phyloP scores from a whole-genome alignment of 2,888 invertebrate genomes.

The Spilarctia lutea region DNA sequence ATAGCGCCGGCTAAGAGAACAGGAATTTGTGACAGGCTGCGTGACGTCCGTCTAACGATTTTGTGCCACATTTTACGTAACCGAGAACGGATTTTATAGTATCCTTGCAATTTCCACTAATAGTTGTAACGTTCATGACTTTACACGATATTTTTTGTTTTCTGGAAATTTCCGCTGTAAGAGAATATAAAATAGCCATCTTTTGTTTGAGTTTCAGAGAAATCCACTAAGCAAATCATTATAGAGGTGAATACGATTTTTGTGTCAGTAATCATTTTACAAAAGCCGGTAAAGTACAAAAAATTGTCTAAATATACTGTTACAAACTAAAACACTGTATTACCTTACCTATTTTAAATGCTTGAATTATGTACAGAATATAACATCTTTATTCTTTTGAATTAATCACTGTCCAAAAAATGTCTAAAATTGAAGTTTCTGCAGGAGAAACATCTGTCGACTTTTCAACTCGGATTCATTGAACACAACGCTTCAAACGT shows the following conservation, averaged over 20 bases:
- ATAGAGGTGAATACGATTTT: not conserved
- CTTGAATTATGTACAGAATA: slow-evolving; percentile 36
- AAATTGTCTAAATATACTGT: not conserved
- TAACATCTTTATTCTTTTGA: slow-evolving; percentile 28
- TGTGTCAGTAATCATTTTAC: not conserved
- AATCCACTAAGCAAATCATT: not conserved
- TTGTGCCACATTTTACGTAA: slow-evolving; percentile 71
- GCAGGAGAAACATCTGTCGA: slow-evolving; percentile 61
- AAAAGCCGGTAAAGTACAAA: not conserved
- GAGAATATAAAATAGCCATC: too few species aligned
- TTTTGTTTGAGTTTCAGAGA: not conserved
- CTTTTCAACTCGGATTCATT: slow-evolving; percentile 58
- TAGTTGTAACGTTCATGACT: slow-evolving; percentile 35
- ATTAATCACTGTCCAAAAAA: slow-evolving; percentile 53
- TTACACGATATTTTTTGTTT: not conserved
- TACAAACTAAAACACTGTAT: not conserved
- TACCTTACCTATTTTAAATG: not conserved
- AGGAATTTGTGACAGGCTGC: slow-evolving; percentile 78
- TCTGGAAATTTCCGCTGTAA: too few species aligned
- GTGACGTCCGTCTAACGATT: slow-evolving; percentile 68
- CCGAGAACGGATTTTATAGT: slow-evolving; percentile 64
- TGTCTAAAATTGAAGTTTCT: slow-evolving; percentile 50
- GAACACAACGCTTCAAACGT: slow-evolving; percentile 51
- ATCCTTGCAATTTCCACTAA: slow-evolving; percentile 51
- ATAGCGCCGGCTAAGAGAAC: slow-evolving; percentile 62